These are phyloP conservation scores for Gobiocypris rarus DNA, from an alignment of 2,113 vertebrate species.

Conservation along the genomic window DNA sequence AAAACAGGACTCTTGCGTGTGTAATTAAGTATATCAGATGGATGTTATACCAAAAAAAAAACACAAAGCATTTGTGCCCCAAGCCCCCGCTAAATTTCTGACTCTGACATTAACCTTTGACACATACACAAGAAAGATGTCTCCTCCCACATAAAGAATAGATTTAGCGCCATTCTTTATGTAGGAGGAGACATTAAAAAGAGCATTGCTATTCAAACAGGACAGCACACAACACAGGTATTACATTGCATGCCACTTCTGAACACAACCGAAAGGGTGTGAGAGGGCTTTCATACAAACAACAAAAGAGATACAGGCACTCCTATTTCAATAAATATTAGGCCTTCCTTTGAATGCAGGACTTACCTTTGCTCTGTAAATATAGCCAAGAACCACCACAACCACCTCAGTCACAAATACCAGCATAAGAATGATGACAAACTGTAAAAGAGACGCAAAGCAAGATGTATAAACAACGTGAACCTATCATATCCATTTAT, in stretches of 20 bases:
- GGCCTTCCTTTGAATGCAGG: background rate
- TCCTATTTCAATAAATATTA: constrained; percentile 38
- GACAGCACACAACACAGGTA: background rate
- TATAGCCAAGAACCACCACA: constrained; percentile 94
- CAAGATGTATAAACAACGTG: background rate
- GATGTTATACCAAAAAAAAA: background rate
- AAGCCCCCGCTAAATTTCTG: background rate
- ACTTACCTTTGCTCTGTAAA: constrained; percentile 96
- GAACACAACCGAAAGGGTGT: background rate
- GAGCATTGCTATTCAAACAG: background rate
- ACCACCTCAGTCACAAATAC: constrained; percentile 96
- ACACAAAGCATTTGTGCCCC: background rate
- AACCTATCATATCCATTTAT: background rate
- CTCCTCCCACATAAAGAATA: too few relatives aligned
- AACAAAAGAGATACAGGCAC: constrained; percentile 27
- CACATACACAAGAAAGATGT: too few relatives aligned
- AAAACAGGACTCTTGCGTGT: background rate
- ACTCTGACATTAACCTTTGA: background rate
- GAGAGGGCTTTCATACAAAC: background rate
- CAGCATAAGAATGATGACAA: constrained; percentile 93
- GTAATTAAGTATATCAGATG: too few relatives aligned
- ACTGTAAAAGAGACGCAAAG: constrained; percentile 76
- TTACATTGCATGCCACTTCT: background rate
- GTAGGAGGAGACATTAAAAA: background rate
- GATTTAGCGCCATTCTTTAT: background rate